phyloP scores from a whole-genome alignment of 1,140 invertebrate genomes.

The Procambarus virginalis region DNA sequence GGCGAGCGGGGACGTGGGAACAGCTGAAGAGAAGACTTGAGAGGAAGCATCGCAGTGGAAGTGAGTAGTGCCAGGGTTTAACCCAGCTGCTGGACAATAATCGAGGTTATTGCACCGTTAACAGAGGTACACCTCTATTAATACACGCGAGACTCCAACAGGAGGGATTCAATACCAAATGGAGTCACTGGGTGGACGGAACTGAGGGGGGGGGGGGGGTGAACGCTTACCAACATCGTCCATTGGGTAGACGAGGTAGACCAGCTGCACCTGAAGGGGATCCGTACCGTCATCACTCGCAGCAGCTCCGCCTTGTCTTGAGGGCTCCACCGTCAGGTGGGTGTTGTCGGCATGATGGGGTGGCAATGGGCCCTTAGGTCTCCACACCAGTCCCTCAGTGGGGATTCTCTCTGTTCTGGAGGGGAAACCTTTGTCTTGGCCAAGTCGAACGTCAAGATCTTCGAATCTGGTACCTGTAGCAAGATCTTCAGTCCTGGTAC shows the following conservation, averaged over 20 bases:
- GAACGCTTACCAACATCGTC: background rate
- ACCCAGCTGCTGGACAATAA: too few species aligned
- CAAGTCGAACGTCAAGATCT: background rate
- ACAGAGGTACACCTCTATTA: too few species aligned
- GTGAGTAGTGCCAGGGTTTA: too few species aligned
- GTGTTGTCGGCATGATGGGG: background rate
- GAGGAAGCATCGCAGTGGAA: too few species aligned
- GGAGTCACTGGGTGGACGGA: too few species aligned
- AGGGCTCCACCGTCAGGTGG: background rate
- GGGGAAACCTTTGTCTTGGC: background rate
- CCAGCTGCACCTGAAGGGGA: constrained; percentile 45
- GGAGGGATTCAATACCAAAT: too few species aligned
- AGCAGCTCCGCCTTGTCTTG: background rate
- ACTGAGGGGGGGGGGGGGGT: too few species aligned
- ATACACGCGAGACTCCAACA: too few species aligned
- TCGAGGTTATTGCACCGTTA: too few species aligned
- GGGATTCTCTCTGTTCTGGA: background rate
- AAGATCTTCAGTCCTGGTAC: background rate
- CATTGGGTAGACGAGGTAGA: constrained; percentile 56
- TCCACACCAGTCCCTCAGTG: background rate
- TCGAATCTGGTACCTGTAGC: background rate
- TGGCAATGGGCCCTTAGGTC: background rate
- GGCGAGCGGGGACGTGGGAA: too few species aligned
- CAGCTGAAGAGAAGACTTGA: too few species aligned
- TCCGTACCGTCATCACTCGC: background rate